Evolutionary conservation across 2,113 vertebrate species (phyloP), one percentile per base, ranked within the genome.

Genomic region (Carettochelys insculpta): DNA sequence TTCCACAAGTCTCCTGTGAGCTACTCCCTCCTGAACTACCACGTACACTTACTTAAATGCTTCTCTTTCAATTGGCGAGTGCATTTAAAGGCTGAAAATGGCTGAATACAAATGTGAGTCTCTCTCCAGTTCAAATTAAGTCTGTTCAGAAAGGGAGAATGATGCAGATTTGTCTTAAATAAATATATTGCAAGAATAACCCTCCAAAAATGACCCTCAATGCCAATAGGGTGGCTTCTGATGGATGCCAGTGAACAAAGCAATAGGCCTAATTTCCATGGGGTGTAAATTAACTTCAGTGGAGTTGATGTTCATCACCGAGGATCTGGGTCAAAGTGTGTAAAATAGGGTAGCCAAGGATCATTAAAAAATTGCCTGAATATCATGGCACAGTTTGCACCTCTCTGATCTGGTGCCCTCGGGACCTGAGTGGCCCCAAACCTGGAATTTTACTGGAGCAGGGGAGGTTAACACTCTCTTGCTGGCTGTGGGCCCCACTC

Each of bases 11-110:
- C 24, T 75, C 75, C 2, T 1, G 11, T 45, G 38, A 86, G 43
- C 45, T 31, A 22, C 81, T 82, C 76, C 31, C 24, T 88, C 54
- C 17, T 77, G 41, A 71, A 77, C 53, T 22, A n/a, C 25, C 14
- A 65, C n/a, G 47, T 16, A 25, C 17, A 65, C 29, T 61, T 34
- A n/a, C 29, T 45, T 52, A 77, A 51, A 10, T 53, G 8, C 14
- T 1, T 0, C 5, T 29, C 1, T 0, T 38, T 45, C 47, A 65
- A 51, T 29, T 9, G 29, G 41, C 25, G 8, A 0, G 0, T 43
- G 71, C 71, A 75, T 7, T 45, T 29, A 75, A 45, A 43, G 41
- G 41, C 71, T 75, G 25, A 41, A 75, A 27, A 27, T 75, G 71
- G 71, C 71, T 11, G 45, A 75, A 75, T 22, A 38, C 41, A 75